These are phyloP conservation scores for Acanthosoma haemorrhoidale DNA, from an alignment of 2,888 invertebrate genomes.

Conservation along the genomic window DNA sequence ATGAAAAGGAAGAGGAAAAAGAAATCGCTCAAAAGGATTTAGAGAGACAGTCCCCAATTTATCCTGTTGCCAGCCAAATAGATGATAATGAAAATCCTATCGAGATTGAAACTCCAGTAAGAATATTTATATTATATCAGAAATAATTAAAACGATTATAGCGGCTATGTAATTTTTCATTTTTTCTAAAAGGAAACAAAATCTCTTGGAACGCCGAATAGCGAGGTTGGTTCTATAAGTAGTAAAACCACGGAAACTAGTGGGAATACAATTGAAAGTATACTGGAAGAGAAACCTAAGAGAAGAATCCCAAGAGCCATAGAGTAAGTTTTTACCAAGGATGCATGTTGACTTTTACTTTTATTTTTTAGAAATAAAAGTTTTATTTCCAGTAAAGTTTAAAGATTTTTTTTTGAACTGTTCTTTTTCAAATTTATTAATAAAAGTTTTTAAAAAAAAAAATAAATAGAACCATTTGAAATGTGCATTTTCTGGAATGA, in stretches of 20 bases:
- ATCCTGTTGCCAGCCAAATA: not conserved
- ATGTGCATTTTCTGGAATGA: too few species aligned
- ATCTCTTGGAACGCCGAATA: slow-evolving; percentile 33
- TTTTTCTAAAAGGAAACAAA: slow-evolving; percentile 20
- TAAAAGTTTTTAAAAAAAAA: too few species aligned
- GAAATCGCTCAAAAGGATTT: not conserved
- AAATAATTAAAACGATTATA: not conserved
- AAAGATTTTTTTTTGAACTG: too few species aligned
- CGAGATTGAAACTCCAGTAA: not conserved
- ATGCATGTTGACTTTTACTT: too few species aligned
- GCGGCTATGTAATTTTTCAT: not conserved
- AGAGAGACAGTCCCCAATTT: not conserved
- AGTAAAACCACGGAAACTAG: slow-evolving; percentile 34
- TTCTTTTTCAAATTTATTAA: too few species aligned
- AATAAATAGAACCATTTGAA: too few species aligned
- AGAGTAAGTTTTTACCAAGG: slow-evolving; percentile 30
- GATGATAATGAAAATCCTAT: slow-evolving; percentile 9
- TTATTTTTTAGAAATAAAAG: too few species aligned
- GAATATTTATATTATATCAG: not conserved
- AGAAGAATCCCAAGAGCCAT: slow-evolving; percentile 32
- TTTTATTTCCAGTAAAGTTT: too few species aligned
- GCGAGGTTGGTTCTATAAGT: slow-evolving; percentile 34
- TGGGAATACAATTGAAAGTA: slow-evolving; percentile 32
- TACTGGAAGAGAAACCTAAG: slow-evolving; percentile 17
- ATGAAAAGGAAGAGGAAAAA: not conserved